Evolutionary conservation across 2,888 invertebrate species (phyloP).

Genomic region (Parnassius apollo): DNA sequence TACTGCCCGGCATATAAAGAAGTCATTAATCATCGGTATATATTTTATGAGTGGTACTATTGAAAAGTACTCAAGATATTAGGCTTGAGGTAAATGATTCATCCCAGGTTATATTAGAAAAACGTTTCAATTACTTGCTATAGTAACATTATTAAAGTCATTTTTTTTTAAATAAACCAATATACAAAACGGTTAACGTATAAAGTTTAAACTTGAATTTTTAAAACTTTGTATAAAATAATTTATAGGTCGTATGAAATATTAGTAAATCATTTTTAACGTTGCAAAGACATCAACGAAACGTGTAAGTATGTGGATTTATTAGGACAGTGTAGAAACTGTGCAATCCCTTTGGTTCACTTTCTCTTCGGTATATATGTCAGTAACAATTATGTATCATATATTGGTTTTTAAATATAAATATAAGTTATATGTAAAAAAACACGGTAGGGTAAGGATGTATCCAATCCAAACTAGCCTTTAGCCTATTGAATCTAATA

Average conservation of each 20-base stretch:
- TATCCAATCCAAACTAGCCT: too few species aligned
- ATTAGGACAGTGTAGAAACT: constrained; percentile 25
- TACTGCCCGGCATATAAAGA: constrained; percentile 7
- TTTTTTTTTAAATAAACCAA: too few species aligned
- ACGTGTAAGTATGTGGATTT: constrained; percentile 25
- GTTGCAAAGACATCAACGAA: constrained; percentile 36
- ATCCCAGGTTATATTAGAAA: too few species aligned
- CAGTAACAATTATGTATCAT: constrained; percentile 25
- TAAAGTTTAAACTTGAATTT: too few species aligned
- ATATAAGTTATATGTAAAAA: not conserved
- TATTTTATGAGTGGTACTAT: not conserved
- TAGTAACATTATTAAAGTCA: too few species aligned
- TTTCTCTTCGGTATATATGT: constrained; percentile 36
- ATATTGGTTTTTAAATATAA: not conserved
- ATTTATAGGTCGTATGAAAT: not conserved
- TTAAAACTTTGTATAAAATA: not conserved
- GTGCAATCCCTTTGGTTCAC: constrained; percentile 38
- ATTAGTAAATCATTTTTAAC: constrained; percentile 17
- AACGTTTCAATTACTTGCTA: too few species aligned
- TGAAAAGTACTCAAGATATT: too few species aligned
- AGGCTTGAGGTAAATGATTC: too few species aligned
- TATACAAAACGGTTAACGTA: too few species aligned
- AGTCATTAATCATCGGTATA: not conserved
- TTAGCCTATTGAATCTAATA: too few species aligned
- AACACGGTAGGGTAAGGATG: not conserved